These are phyloP conservation scores for Myzus persicae DNA, from an alignment of 1,140 invertebrate genomes.

Conservation along the genomic window DNA sequence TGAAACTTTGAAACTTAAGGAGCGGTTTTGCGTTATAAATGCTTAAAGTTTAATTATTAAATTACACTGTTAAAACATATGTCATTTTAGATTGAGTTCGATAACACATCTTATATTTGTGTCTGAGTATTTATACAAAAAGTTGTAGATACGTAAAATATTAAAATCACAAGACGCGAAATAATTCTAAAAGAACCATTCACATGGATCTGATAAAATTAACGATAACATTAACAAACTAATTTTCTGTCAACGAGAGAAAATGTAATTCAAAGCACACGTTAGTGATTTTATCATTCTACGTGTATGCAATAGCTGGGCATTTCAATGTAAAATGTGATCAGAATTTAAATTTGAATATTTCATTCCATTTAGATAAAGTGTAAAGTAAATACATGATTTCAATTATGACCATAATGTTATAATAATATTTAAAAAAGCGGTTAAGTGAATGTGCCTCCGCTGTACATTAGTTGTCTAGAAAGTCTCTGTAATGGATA, in stretches of 20 bases:
- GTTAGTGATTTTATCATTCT: not conserved
- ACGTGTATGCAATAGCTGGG: not conserved
- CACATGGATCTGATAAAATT: not conserved
- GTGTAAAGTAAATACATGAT: not conserved
- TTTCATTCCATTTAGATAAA: not conserved
- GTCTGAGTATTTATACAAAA: not conserved
- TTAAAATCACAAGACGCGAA: not conserved
- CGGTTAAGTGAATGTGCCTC: too few species aligned
- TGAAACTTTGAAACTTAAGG: not conserved
- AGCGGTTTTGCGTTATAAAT: constrained; percentile 26
- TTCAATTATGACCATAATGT: not conserved
- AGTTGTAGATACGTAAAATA: not conserved
- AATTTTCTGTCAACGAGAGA: not conserved
- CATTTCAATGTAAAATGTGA: not conserved
- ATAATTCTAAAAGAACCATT: not conserved
- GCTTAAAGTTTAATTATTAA: constrained; percentile 46
- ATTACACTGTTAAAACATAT: constrained; percentile 24
- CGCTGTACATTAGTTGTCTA: too few species aligned
- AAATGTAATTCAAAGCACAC: constrained; percentile 17
- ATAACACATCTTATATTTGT: not conserved
- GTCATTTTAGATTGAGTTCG: not conserved
- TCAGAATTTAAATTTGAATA: not conserved
- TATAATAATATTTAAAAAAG: too few species aligned
- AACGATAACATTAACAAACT: not conserved
- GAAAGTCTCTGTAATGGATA: too few species aligned